Conservation (phyloP, 2,113 vertebrate genomes). For the Leuciscus idus region DNA sequence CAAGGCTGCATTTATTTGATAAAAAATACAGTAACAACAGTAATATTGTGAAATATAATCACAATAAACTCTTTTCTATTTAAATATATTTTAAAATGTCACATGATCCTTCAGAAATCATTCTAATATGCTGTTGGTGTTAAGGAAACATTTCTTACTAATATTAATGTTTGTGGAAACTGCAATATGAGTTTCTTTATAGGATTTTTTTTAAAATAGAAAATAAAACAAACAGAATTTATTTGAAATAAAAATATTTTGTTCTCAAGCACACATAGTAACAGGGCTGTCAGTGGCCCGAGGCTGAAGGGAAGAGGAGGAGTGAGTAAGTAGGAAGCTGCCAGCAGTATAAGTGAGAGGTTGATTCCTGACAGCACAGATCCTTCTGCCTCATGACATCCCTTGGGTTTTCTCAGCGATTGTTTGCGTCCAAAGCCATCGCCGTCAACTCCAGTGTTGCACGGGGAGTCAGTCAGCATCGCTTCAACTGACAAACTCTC, state of each 20-base stretch:
- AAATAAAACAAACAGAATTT: not conserved
- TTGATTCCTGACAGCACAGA: not conserved
- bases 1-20: no score
- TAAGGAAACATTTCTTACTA: no score
- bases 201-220: no score
- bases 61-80: no score
- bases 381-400: not conserved
- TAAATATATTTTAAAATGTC: no score
- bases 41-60: no score
- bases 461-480: not conserved
- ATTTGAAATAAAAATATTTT: not conserved
- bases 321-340: not conserved
- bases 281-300: not conserved
- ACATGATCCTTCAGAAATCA: no score
- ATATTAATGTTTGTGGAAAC: no score
- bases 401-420: conserved; percentile 21
- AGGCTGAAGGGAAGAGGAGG: not conserved
- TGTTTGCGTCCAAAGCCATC: conserved; percentile 33
- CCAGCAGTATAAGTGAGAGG: conserved; percentile 18
- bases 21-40: no score
- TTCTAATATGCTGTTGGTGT: no score
- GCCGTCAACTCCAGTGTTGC: conserved; percentile 17
- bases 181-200: no score
- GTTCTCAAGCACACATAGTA: not conserved
- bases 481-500: conserved; percentile 1